Percentiles rank a stretch among this genome's conserved stretches.
Conservation (phyloP, 2,113 vertebrate genomes). For the Scophthalmus maximus region DNA sequence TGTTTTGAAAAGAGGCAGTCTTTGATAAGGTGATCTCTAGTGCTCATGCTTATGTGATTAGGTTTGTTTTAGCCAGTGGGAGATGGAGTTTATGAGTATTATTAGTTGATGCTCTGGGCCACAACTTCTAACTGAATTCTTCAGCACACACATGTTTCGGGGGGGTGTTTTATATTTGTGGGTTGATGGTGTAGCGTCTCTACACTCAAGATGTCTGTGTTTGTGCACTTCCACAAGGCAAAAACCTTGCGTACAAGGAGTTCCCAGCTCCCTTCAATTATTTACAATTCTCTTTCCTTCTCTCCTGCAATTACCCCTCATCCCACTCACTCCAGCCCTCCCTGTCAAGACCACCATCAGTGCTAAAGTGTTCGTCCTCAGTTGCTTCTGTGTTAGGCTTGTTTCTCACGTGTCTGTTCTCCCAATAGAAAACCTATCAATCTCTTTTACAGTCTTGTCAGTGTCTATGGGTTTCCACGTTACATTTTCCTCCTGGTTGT, state of each 20-base stretch:
- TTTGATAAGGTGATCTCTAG: constrained; percentile 37
- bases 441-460: constrained; percentile 23
- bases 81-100: constrained; percentile 10
- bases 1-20: constrained; percentile 36
- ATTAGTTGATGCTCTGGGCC: constrained; percentile 17
- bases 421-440: constrained; percentile 4
- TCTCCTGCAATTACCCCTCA: constrained; percentile 49
- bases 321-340: constrained; percentile 38
- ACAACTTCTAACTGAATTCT: constrained; percentile 15
- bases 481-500: constrained; percentile 1
- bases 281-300: constrained; percentile 66
- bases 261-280: constrained; percentile 73
- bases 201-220: neutral
- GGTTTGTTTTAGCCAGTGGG: constrained; percentile 40
- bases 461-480: constrained; percentile 28
- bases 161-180: neutral
- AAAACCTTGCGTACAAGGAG: constrained; percentile 44
- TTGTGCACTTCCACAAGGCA: constrained; percentile 18
- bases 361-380: constrained; percentile 16
- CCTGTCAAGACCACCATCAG: constrained; percentile 36
- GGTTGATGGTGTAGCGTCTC: constrained; percentile 19
- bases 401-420: constrained; percentile 11
- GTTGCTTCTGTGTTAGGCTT: neutral
- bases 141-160: constrained; percentile 16
- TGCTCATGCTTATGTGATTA: constrained; percentile 42